These are phyloP conservation scores for Portevinia maculata DNA, from an alignment of 2,888 invertebrate genomes.

Conservation along the genomic window DNA sequence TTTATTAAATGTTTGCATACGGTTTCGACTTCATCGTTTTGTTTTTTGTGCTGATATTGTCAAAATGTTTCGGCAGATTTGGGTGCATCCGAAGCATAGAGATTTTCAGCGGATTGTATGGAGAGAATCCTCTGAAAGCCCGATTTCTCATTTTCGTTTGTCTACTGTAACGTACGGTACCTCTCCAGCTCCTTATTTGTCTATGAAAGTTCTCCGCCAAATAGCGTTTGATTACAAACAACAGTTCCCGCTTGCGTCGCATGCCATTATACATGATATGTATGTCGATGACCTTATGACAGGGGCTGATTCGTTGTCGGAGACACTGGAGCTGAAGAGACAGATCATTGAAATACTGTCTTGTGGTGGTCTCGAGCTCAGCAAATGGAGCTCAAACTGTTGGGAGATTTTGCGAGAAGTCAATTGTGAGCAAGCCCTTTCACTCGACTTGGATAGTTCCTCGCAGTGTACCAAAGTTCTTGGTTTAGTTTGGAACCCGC, in stretches of 20 bases:
- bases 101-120: slow-evolving; percentile 22
- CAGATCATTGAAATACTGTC: slow-evolving; percentile 25
- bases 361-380: slow-evolving; percentile 26
- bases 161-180: slow-evolving; percentile 1
- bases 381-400: slow-evolving; percentile 30
- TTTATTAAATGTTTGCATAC: slow-evolving; percentile 15
- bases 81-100: slow-evolving; percentile 6
- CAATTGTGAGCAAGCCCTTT: slow-evolving; percentile 2
- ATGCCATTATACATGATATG: slow-evolving; percentile 3
- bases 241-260: not conserved
- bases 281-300: slow-evolving; percentile 9
- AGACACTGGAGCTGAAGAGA: slow-evolving; percentile 11
- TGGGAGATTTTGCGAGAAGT: slow-evolving; percentile 6
- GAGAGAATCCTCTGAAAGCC: not conserved
- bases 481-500: slow-evolving; percentile 38
- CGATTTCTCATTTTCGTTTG: slow-evolving; percentile 11
- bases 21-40: slow-evolving; percentile 25
- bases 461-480: slow-evolving; percentile 30
- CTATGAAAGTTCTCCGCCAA: not conserved
- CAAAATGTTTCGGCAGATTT: slow-evolving; percentile 15
- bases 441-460: slow-evolving; percentile 17
- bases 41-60: slow-evolving; percentile 21
- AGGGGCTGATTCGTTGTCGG: slow-evolving; percentile 5
- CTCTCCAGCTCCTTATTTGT: not conserved
- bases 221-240: not conserved